Evolutionary conservation across 2,888 invertebrate species (phyloP), one percentile per base, ranked within the genome.

Genomic region (Chloromyia formosa): DNA sequence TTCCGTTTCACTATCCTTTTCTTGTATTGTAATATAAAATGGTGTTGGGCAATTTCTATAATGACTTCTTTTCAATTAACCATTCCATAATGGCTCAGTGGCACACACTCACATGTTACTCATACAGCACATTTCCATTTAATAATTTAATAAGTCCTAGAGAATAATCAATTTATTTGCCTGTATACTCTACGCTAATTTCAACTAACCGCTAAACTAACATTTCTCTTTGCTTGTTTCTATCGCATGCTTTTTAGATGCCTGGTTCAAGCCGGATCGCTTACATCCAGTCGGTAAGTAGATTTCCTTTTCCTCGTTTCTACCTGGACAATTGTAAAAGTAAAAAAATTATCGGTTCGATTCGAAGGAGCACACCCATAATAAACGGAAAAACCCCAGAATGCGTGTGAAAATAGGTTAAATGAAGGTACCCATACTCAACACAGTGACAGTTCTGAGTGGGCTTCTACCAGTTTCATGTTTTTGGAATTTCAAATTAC

Each of bases 191-290:
- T 54, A 40, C 62, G 1, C 49, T 22, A 22, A 16, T 23, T 23
- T 53, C 27, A 56, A 71, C 71, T 71, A 71, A 71, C 58, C 56
- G 58, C 71, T 66, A n/a, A 27, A 69, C 69, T 69, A 69, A 69
- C 71, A 74, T 74, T 76, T 77, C 64, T 71, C 49, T 71, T 45
- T 42, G 45, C 49, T 73, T 74, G 69, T 76, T 76, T 78, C 58
- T 76, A 86, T 89, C 88, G 74, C 60, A 40, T 45, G 27, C 87
- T 87, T 92, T 94, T 83, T 93, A 95, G 95, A 94, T 91, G 93
- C 94, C 88, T 95, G 94, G 95, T 94, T 94, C 90, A 93, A 94
- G 87, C 94, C 94, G 84, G 93, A 94, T 88, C 92, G 93, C 88
- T 92, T 95, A 87, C 93, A 95, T 87, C 95, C 95, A 81, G 91